A percentile compares a stretch with the other conserved stretches of the same genome.
These are phyloP conservation scores for Dipodomys stephensi DNA, from an alignment of 2,113 vertebrate genomes.

Conservation along the genomic window DNA sequence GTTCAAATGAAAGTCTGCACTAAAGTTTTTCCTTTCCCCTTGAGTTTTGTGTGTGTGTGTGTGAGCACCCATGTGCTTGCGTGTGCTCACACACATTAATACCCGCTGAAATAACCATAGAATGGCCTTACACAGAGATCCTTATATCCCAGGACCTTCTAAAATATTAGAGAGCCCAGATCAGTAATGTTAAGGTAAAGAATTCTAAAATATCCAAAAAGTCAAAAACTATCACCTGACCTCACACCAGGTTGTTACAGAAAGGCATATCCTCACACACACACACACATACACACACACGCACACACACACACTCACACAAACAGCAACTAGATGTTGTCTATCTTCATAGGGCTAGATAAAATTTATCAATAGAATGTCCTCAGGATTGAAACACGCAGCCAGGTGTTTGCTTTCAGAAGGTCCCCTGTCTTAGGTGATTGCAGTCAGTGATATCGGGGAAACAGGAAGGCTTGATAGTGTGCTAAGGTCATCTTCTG, in stretches of 20 bases:
- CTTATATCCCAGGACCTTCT: not conserved
- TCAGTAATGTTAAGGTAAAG: not conserved
- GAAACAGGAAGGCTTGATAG: constrained; percentile 54
- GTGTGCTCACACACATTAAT: not conserved
- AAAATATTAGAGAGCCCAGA: not conserved
- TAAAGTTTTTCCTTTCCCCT: not conserved
- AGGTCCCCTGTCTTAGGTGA: not conserved
- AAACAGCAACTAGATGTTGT: not conserved
- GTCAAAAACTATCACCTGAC: not conserved
- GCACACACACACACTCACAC: too few relatives aligned
- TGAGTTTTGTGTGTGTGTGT: too few relatives aligned
- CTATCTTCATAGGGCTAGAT: not conserved
- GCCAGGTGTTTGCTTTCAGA: constrained; percentile 31
- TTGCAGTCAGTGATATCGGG: constrained; percentile 39
- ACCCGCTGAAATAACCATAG: not conserved
- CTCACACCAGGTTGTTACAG: not conserved
- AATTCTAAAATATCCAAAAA: not conserved
- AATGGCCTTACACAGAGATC: not conserved
- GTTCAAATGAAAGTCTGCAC: not conserved
- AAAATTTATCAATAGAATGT: constrained; percentile 31
- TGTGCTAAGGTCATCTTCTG: constrained; percentile 61
- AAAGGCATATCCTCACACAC: not conserved
- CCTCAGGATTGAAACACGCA: constrained; percentile 52
- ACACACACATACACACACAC: too few relatives aligned
- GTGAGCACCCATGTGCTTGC: too few relatives aligned